Evolutionary conservation across 2,113 vertebrate species (phyloP), one percentile per base, ranked within the genome.

Genomic region (Hiodon tergisus): DNA sequence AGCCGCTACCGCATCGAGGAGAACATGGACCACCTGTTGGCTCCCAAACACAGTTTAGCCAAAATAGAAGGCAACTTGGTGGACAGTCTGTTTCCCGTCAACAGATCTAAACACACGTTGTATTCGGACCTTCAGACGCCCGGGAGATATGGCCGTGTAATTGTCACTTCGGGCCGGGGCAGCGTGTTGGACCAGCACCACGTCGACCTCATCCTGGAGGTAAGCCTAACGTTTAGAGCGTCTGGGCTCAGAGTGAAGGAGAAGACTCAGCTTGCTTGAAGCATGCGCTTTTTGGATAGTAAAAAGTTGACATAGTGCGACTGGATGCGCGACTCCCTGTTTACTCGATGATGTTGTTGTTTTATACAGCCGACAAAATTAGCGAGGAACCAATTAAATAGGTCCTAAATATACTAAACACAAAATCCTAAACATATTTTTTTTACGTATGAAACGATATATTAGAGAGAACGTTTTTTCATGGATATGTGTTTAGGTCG

Each of bases 51-150:
- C 92, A 98, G 96, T 87, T 87, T 98, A 84, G 97, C 97, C 71
- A 96, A 96, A 91, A 98, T 98, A 66, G 97, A 98, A 89, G 94
- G 97, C 76, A 97, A 95, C 91, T 93, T 98, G 79, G 96, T 98
- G 87, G 93, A 97, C 85, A 98, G 95, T 87, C 91, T 98, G 76
- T 98, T 98, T 86, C 95, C 96, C 6, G 93, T 97, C 51, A 98
- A 98, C 91, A 92, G 95, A 79, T 98, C 97, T 86, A 96, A 96
- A 79, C 95, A 98, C 90, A 93, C 95, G 76, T 94, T 98, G 71
- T 98, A 98, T 87, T 97, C 96, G 3, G 95, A 98, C 88, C 93
- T 98, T 84, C 96, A 98, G 85, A 98, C 95, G 5, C 95, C 95
- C 6, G 95, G 95, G 16, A 89, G 94, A 72, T 98, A 97, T 91